Conservation (phyloP, 2,797 vertebrate genomes). For the Spheniscus humboldti region DNA sequence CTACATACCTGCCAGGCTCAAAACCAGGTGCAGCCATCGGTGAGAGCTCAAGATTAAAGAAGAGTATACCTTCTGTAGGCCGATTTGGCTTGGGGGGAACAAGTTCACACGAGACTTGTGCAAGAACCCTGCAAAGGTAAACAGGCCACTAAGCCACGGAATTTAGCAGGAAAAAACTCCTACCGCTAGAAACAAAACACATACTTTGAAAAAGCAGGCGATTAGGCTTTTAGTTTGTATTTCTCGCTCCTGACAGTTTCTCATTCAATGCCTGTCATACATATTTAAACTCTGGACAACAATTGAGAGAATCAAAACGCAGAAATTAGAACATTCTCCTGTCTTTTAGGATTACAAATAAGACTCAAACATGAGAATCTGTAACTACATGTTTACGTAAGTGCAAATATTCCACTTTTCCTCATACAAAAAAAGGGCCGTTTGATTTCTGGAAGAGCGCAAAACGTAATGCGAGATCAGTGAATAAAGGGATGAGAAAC, state of each 20-base stretch:
- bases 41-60: conserved; percentile 93
- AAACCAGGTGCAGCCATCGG: conserved; percentile 94
- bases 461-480: fast-evolving
- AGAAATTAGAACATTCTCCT: not conserved
- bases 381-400: fast-evolving
- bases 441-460: fast-evolving
- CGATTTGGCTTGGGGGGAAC: conserved; percentile 89
- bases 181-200: not conserved
- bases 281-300: fast-evolving
- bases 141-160: not conserved
- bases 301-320: fast-evolving
- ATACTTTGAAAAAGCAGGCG: fast-evolving
- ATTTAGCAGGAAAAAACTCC: fast-evolving
- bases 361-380: not conserved
- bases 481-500: fast-evolving
- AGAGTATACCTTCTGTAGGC: conserved; percentile 92
- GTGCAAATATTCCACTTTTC: not conserved
- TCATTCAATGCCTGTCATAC: fast-evolving
- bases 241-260: not conserved
- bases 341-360: not conserved
- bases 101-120: conserved; percentile 94
- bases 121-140: conserved; percentile 83
- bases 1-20: conserved; percentile 87
- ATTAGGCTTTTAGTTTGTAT: not conserved
- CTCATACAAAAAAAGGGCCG: fast-evolving